Conservation (phyloP, 1,140 invertebrate species). For the Drosophila pandora region DNA sequence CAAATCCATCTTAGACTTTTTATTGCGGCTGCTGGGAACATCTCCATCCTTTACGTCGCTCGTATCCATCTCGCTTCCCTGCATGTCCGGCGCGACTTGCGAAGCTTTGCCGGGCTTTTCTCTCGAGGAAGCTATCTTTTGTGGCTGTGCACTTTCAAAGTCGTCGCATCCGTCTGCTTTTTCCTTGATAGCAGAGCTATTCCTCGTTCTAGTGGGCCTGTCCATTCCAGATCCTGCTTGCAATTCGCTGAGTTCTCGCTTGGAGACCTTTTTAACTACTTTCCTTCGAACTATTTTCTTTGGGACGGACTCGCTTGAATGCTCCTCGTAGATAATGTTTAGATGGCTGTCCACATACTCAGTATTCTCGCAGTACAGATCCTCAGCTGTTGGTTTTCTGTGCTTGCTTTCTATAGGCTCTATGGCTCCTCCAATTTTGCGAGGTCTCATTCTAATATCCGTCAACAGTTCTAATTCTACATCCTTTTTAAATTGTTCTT, state of each 20-base stretch:
- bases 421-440: background rate
- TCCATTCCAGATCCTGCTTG: background rate
- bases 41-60: background rate
- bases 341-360: background rate
- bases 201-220: background rate
- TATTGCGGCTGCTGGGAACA: background rate
- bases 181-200: background rate
- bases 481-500: conserved; percentile 3
- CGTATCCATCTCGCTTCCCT: background rate
- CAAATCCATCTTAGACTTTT: conserved; percentile 20
- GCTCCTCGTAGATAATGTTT: background rate
- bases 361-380: background rate
- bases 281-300: background rate
- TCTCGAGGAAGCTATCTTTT: background rate
- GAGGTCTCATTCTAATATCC: background rate
- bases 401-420: background rate
- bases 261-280: background rate
- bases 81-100: background rate
- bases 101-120: background rate
- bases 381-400: background rate
- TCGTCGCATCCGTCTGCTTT: background rate
- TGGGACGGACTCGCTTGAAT: background rate
- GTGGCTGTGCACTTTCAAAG: background rate
- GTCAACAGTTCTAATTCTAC: background rate
- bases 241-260: background rate